Conservation (phyloP, 2,797 vertebrate species). For the Tachyglossus aculeatus region DNA sequence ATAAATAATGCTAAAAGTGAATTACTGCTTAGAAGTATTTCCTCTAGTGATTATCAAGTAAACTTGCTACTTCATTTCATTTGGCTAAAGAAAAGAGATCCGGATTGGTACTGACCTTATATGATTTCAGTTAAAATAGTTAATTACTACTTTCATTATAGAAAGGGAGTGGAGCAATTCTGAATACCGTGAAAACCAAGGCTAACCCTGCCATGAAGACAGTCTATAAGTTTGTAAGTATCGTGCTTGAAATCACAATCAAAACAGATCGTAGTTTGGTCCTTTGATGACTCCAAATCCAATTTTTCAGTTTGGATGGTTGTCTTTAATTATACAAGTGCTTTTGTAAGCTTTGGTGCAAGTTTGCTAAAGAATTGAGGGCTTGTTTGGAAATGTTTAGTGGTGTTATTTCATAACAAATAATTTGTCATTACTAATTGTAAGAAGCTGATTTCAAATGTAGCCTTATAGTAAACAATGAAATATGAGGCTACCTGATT, state of each 20-base stretch:
- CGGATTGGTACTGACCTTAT: constrained; percentile 47
- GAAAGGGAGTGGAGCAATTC: constrained; percentile 96
- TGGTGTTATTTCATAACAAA: background rate
- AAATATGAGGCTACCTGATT: background rate
- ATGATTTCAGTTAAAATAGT: constrained; percentile 33
- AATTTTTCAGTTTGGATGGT: background rate
- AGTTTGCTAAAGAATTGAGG: background rate
- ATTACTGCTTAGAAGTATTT: constrained; percentile 2
- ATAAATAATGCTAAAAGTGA: background rate
- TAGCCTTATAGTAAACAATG: background rate
- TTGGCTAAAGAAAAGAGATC: constrained; percentile 34
- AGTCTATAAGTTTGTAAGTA: constrained; percentile 97
- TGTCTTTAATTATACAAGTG: background rate
- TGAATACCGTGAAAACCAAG: constrained; percentile 96
- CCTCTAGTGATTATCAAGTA: constrained; percentile 34
- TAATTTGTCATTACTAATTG: background rate
- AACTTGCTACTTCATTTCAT: constrained; percentile 41
- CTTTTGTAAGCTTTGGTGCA: background rate
- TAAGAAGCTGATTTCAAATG: background rate
- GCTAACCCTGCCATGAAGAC: constrained; percentile 99
- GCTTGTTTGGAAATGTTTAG: background rate
- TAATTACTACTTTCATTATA: constrained; percentile 68
- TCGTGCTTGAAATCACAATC: background rate
- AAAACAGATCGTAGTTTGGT: background rate
- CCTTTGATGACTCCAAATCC: background rate